A percentile compares a stretch with the other conserved stretches of the same genome.
phyloP scores from a whole-genome alignment of 2,113 vertebrate species.

The Mus pahari region DNA sequence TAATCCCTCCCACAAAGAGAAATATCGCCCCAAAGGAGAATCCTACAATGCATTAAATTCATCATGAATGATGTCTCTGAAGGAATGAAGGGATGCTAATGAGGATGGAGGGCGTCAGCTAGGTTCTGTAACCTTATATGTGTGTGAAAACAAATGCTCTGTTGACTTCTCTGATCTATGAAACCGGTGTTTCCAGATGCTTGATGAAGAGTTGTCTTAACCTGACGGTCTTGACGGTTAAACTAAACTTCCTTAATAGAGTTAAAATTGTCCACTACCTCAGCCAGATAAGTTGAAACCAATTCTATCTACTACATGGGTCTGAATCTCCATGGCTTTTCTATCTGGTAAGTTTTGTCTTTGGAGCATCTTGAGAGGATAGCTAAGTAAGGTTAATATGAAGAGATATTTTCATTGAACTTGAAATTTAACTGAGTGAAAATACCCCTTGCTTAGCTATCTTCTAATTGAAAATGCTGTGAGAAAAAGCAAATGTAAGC shows the following conservation, averaged over 20 bases:
- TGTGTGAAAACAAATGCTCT: not conserved
- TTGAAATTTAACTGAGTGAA: not conserved
- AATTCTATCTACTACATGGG: not conserved
- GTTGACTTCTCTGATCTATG: not conserved
- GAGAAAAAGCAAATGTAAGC: constrained; percentile 55
- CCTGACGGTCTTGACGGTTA: not conserved
- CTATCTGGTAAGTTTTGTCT: not conserved
- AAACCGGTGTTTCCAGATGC: not conserved
- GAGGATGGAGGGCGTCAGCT: not conserved
- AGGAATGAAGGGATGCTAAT: not conserved
- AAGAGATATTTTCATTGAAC: constrained; percentile 62
- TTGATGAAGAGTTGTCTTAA: not conserved
- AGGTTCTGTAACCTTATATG: not conserved
- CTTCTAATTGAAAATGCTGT: constrained; percentile 52
- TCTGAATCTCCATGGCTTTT: not conserved
- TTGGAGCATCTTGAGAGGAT: constrained; percentile 33
- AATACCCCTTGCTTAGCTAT: constrained; percentile 27
- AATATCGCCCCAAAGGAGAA: not conserved
- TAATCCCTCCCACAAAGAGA: not conserved
- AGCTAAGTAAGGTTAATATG: constrained; percentile 38
- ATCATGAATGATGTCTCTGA: not conserved
- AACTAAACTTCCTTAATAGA: not conserved
- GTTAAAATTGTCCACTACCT: not conserved
- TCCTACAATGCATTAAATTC: not conserved
- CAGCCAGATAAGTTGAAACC: not conserved